Base-by-base conservation (phyloP, 1,140 invertebrate genomes). In the Zaprionus gabonicus region DNA sequence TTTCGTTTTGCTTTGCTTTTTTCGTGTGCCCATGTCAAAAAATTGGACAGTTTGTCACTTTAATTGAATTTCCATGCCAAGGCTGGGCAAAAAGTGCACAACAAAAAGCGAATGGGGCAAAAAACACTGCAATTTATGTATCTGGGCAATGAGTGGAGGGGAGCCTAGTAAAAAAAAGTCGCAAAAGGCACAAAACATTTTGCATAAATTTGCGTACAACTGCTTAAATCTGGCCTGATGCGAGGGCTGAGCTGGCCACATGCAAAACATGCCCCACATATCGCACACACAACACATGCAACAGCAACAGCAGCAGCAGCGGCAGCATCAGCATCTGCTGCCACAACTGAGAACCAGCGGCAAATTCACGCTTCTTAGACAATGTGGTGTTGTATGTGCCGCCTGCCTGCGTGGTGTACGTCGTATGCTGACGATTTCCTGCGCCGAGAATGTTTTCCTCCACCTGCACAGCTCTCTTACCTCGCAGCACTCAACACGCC, bases 21-120 rank as follows among this genome's bases (percentile, higher is more conserved):
- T 6, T 70, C 27, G 60, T 41, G 60, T 41, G 46, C 79, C 85
- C 85, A 90, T 90, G 85, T 90, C 85, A 90, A 81, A 90, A 90
- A 73, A 82, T 80, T 82, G 82, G 85, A 90, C 85, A 90, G 85
- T 90, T 90, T 90, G 85, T 90, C 85, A 90, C 85, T 90, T 90
- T 90, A 90, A 90, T 90, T 90, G 85, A 90, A 90, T 90, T 90
- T 84, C 76, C 85, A 88, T 88, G 83, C 80, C 74, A 72, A 85
- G 78, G 80, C 79, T 41, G 31, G 17, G 38, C 34, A 38, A 46
- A 65, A 58, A 51, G 44, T 44, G 69, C 73, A 72, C 49, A 72
- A 66, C 65, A 72, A 66, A 66, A 71, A 72, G 27, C 59, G 20
- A 75, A n/a, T 66, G 53, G 41, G 25, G 20, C 59, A 60, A 58